A percentile compares a stretch with the other conserved stretches of the same genome.
phyloP scores from a whole-genome alignment of 2,888 invertebrate species.

The Lithophane leautieri region DNA sequence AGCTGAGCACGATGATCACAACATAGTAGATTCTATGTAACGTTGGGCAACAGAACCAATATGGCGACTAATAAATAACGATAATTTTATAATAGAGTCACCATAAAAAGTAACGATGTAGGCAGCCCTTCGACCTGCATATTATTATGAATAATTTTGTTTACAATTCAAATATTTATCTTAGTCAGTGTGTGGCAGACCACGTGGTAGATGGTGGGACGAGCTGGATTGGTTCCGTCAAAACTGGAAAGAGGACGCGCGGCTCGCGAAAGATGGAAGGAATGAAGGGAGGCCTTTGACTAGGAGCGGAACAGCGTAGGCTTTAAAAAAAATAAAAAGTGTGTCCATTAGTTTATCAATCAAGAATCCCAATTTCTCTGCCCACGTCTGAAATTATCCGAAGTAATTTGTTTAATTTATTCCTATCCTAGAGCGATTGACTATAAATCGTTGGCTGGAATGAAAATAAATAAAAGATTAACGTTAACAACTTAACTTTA shows the following conservation, averaged over 20 bases:
- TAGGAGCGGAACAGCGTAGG: too few relatives aligned
- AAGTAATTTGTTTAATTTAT: constrained; percentile 59
- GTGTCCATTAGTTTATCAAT: constrained; percentile 25
- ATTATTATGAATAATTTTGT: constrained; percentile 29
- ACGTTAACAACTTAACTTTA: constrained; percentile 56
- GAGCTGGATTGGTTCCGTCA: too few relatives aligned
- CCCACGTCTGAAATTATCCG: constrained; percentile 40
- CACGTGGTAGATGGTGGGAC: too few relatives aligned
- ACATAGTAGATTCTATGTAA: background rate
- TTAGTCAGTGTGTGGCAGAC: constrained; percentile 10
- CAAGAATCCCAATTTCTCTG: constrained; percentile 42
- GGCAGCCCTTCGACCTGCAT: constrained; percentile 50
- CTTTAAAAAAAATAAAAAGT: too few relatives aligned
- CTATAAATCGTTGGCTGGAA: constrained; percentile 65
- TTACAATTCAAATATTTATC: constrained; percentile 36
- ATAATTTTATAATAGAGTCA: constrained; percentile 37
- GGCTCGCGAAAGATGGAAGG: too few relatives aligned
- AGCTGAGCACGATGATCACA: constrained; percentile 6
- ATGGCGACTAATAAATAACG: constrained; percentile 43
- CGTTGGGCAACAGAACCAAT: constrained; percentile 26
- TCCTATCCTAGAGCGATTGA: constrained; percentile 61
- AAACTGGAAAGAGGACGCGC: too few relatives aligned
- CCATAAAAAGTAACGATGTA: constrained; percentile 53
- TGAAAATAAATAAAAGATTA: constrained; percentile 67
- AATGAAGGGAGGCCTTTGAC: too few relatives aligned